A percentile compares a stretch with the other conserved stretches of the same genome.
phyloP scores from a whole-genome alignment of 2,797 vertebrate genomes.

The Pteronotus mesoamericanus region DNA sequence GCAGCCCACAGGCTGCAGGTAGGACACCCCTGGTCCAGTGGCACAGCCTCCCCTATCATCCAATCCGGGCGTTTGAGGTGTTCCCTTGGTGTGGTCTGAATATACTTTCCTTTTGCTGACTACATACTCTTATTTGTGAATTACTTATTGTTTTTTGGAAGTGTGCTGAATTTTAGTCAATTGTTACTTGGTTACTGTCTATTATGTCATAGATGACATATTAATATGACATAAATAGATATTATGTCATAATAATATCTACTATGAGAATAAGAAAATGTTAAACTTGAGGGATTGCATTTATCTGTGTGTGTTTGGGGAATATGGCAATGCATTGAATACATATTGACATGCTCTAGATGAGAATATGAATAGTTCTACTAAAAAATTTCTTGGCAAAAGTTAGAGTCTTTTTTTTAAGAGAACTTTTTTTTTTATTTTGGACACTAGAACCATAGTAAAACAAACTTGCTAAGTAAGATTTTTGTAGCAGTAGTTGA shows the following conservation, averaged over 20 bases:
- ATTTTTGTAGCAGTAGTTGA: background rate
- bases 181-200: background rate
- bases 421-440: background rate
- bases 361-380: background rate
- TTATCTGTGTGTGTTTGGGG: background rate
- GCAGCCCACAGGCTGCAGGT: too few species aligned
- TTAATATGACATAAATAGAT: too few species aligned
- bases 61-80: too few species aligned
- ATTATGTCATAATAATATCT: too few species aligned
- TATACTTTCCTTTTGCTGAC: background rate
- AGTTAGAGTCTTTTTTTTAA: background rate
- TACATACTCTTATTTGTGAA: background rate
- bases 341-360: background rate
- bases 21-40: too few species aligned
- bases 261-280: background rate
- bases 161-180: background rate
- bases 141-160: background rate
- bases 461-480: background rate
- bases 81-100: too few species aligned
- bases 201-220: too few species aligned
- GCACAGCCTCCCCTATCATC: too few species aligned
- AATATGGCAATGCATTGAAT: background rate
- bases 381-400: background rate
- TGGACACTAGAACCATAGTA: background rate
- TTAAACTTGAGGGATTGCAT: background rate